Evolutionary conservation across 1,140 invertebrate species (phyloP).

Genomic region (Diachasmimorpha longicaudata): DNA sequence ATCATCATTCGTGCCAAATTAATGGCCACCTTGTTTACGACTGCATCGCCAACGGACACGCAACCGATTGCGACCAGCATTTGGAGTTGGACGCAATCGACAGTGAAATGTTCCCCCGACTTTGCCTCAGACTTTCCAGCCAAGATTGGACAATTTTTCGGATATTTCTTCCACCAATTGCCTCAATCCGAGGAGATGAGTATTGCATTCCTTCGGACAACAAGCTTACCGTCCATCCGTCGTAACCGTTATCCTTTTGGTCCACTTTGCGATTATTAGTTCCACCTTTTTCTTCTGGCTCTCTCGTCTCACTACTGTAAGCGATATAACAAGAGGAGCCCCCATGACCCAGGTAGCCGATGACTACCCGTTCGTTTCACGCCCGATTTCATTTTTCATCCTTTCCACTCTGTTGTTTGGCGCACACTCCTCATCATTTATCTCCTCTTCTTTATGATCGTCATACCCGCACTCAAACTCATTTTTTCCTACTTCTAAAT

Average conservation of each 20-base stretch:
- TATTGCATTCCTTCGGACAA: background rate
- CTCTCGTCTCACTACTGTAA: constrained; percentile 30
- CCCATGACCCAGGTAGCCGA: constrained; percentile 30
- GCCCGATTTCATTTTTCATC: constrained; percentile 35
- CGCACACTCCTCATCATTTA: constrained; percentile 18
- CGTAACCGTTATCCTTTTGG: constrained; percentile 14
- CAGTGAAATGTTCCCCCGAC: constrained; percentile 36
- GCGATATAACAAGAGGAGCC: constrained; percentile 32
- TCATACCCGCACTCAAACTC: background rate
- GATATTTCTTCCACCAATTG: too few species aligned
- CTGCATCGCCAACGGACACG: constrained; percentile 51
- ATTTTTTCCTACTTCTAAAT: background rate
- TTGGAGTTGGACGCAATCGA: constrained; percentile 40
- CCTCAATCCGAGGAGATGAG: background rate
- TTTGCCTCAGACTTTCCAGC: too few species aligned
- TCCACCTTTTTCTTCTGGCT: constrained; percentile 22
- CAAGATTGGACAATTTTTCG: too few species aligned
- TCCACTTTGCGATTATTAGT: constrained; percentile 26
- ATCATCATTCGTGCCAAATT: constrained; percentile 54
- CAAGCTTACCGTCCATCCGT: background rate
- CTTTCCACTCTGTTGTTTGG: constrained; percentile 26
- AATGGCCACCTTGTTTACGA: constrained; percentile 60
- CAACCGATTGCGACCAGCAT: constrained; percentile 55
- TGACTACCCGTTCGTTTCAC: constrained; percentile 35
- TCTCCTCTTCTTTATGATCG: constrained; percentile 3